Evolutionary conservation across 2,888 invertebrate species (phyloP).

Genomic region (Cryptocephalus moraei): DNA sequence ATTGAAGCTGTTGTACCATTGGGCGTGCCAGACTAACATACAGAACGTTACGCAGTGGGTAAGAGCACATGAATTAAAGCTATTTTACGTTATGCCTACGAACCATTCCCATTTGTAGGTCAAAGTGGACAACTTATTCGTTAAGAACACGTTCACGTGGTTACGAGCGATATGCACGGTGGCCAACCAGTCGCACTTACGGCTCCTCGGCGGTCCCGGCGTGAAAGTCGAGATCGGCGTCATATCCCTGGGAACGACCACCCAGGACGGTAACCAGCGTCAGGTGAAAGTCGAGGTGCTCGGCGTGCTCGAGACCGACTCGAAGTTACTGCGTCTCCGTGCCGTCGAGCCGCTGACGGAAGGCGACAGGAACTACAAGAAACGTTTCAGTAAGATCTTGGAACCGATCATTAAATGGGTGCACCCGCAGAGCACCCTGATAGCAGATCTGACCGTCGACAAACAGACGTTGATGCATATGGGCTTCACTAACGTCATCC

Average conservation of each 20-base stretch:
- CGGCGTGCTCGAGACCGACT: conserved; percentile 67
- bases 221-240: conserved; percentile 70
- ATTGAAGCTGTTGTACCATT: conserved; percentile 78
- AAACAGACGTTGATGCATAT: conserved; percentile 64
- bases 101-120: too few species aligned
- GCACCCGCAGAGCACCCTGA: conserved; percentile 61
- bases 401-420: conserved; percentile 74
- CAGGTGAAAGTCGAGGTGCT: conserved; percentile 83
- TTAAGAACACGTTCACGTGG: conserved; percentile 59
- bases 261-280: conserved; percentile 52
- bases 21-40: conserved; percentile 85
- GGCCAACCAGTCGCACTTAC: conserved; percentile 67
- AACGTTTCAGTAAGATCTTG: conserved; percentile 69
- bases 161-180: conserved; percentile 69
- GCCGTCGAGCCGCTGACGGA: conserved; percentile 76
- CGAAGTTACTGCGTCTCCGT: conserved; percentile 62
- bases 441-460: conserved; percentile 78
- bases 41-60: conserved; percentile 87
- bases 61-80: too few species aligned
- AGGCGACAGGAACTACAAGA: conserved; percentile 68
- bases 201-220: conserved; percentile 60
- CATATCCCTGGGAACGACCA: conserved; percentile 78
- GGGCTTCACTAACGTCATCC: conserved; percentile 70
- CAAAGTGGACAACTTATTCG: conserved; percentile 60
- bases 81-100: too few species aligned